Base-by-base conservation (phyloP, 1,140 invertebrate genomes). In the Tetramorium alpestre region DNA sequence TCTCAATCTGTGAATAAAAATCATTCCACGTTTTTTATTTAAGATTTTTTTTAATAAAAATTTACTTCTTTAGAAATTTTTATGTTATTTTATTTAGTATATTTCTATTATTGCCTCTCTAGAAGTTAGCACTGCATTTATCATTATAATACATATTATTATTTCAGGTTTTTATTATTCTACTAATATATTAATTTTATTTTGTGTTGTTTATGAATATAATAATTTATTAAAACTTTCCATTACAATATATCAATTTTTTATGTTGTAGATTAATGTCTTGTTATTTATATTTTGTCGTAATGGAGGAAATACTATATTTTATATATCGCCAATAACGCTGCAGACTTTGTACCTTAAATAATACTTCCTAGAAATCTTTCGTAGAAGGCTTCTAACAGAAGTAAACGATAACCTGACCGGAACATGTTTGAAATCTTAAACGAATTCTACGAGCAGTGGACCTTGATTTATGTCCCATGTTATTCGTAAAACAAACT, bases 401-500 rank as follows among this genome's bases (percentile, higher is more conserved):
- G 11, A 3, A 70, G 10, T 25, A 81, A 33, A 70, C 22, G 38
- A 38, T 47, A 38, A 25, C 16, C 28, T 44, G 11, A 33, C 18
- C 18, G n/a, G 11, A 1, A 47, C 8, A 6, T 60, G 5, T 62
- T 60, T 73, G 25, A 82, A 18, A 4, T 33, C 22, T 60, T 73
- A 56, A 84, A 84, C 41, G 13, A 84, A 84, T 76, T 86, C 84
- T 54, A 65, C 11, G 54, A 89, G 38, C 18, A 10, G 11, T 51
- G 60, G 65, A 73, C 64, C 49, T 82, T 64, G 80, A 25, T 58
- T 56, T 60, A 22, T 47, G 89, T 54, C 8, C 44, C 6, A 64
- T 47, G 85, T 62, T 51, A 60, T 87, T 89, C 38, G 28, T 70
- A 88, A 60, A 86, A 56, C 49, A 88, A 85, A 81, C 62, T 81